Conservation (phyloP, 2,113 vertebrate species). For the Lethenteron camtschaticum region DNA sequence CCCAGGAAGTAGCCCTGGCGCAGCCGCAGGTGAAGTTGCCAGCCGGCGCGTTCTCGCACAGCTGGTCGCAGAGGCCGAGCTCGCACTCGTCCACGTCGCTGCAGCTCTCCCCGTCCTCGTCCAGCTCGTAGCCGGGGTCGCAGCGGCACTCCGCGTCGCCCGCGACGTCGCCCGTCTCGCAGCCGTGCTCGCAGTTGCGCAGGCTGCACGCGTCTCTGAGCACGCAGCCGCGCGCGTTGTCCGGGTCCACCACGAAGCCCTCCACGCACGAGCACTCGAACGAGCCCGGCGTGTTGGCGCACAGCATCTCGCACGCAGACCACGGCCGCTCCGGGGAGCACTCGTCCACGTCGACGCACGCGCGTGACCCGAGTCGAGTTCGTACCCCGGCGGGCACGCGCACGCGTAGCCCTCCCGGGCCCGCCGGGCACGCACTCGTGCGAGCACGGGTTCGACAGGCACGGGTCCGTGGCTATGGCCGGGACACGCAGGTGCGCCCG, state of each 20-base stretch:
- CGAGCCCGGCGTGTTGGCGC: constrained; percentile 4
- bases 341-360: constrained; percentile 1
- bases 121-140: not conserved
- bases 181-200: constrained; percentile 3
- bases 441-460: no score
- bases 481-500: not conserved
- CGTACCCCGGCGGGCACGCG: not conserved
- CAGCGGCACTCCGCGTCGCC: not conserved
- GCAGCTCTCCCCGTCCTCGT: not conserved
- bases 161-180: not conserved
- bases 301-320: constrained; percentile 1
- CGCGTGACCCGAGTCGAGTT: not conserved
- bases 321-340: not conserved
- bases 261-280: not conserved
- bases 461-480: no score
- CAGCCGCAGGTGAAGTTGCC: not conserved
- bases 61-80: not conserved
- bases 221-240: not conserved
- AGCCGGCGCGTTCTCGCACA: not conserved
- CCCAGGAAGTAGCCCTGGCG: not conserved
- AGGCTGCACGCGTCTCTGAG: not conserved
- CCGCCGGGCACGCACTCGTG: no score
- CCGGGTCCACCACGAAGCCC: not conserved
- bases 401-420: not conserved
- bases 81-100: not conserved